These are phyloP conservation scores for Temnothorax nylanderi DNA, from an alignment of 1,140 invertebrate genomes.

Conservation along the genomic window DNA sequence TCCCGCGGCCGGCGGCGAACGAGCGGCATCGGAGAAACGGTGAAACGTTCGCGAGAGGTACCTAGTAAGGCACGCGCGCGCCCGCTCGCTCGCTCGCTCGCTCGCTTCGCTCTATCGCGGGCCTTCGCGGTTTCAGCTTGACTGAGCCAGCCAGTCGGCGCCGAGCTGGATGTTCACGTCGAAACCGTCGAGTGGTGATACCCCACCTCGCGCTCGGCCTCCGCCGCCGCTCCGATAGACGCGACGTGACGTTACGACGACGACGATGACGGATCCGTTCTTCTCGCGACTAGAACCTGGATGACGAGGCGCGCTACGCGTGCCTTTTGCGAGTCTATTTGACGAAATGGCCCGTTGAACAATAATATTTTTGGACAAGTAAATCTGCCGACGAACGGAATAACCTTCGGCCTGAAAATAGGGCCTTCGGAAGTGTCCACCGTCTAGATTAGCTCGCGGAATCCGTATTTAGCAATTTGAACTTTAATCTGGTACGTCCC, in stretches of 20 bases:
- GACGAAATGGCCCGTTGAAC: background rate
- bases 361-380: background rate
- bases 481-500: background rate
- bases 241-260: constrained; percentile 29
- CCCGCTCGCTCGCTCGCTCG: constrained; percentile 16
- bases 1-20: background rate
- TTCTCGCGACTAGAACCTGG: background rate
- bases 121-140: constrained; percentile 72
- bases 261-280: background rate
- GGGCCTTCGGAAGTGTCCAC: background rate
- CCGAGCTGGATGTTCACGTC: constrained; percentile 60
- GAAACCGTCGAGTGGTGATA: constrained; percentile 59
- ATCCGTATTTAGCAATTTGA: background rate
- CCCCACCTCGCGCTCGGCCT: constrained; percentile 31
- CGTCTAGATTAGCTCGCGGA: background rate
- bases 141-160: constrained; percentile 61
- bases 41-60: constrained; percentile 24
- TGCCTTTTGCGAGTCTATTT: background rate
- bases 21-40: constrained; percentile 34
- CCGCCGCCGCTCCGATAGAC: constrained; percentile 21
- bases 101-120: constrained; percentile 52
- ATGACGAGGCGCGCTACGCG: background rate
- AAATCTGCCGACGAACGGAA: background rate
- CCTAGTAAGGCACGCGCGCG: constrained; percentile 32
- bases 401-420: constrained; percentile 26